A percentile compares a stretch with the other conserved stretches of the same genome.
These are phyloP conservation scores for Choloepus didactylus DNA, from an alignment of 2,797 vertebrate genomes.

Conservation along the genomic window DNA sequence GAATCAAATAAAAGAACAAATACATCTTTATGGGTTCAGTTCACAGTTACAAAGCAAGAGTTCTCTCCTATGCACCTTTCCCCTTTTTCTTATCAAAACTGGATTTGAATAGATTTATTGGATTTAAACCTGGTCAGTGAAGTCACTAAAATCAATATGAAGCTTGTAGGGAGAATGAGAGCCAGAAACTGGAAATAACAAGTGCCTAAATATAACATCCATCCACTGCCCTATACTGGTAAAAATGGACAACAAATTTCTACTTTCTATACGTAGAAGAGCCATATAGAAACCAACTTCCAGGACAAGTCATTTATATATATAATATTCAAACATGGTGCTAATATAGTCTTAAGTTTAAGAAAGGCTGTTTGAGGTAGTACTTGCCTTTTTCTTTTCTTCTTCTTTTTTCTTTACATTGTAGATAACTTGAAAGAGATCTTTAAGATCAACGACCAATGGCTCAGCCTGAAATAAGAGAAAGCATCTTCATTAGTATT, in stretches of 20 bases:
- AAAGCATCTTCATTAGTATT: slow-evolving; percentile 58
- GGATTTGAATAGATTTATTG: not conserved
- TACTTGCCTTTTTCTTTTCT: slow-evolving; percentile 91
- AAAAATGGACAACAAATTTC: not conserved
- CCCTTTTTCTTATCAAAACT: not conserved
- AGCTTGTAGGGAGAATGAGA: not conserved
- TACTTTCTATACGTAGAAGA: not conserved
- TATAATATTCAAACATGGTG: not conserved
- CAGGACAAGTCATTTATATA: not conserved
- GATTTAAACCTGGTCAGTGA: not conserved
- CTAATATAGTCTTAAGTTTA: not conserved
- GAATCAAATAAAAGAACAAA: slow-evolving; percentile 25
- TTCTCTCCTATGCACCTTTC: not conserved
- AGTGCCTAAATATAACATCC: not conserved
- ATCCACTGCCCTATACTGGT: not conserved
- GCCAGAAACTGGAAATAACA: not conserved
- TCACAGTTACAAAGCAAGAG: not conserved
- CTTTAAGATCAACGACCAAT: slow-evolving; percentile 96
- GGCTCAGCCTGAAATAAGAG: slow-evolving; percentile 93
- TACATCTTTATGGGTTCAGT: not conserved
- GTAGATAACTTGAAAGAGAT: slow-evolving; percentile 98
- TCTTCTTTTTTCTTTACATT: slow-evolving; percentile 95
- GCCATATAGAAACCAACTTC: not conserved
- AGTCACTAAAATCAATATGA: not conserved
- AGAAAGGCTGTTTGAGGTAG: not conserved